These are phyloP conservation scores for Xylophagus ater DNA, from an alignment of 2,888 invertebrate genomes.

Conservation along the genomic window DNA sequence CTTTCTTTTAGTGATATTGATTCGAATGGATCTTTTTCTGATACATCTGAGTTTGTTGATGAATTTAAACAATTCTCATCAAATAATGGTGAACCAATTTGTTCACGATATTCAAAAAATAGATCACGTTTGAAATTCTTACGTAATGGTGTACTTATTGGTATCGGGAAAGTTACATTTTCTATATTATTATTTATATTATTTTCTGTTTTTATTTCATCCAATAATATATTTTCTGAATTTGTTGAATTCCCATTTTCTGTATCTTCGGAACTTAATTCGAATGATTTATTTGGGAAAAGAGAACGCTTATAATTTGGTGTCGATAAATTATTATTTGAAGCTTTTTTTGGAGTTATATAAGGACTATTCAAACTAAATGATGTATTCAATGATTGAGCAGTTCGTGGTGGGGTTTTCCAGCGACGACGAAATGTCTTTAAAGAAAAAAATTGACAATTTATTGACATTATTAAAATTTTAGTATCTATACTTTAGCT, in stretches of 20 bases:
- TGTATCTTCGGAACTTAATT: constrained; percentile 7
- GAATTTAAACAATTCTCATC: constrained; percentile 15
- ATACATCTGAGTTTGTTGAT: constrained; percentile 6
- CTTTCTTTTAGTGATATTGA: constrained; percentile 33
- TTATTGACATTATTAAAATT: not conserved
- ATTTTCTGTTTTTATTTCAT: not conserved
- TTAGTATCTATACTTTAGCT: constrained; percentile 41
- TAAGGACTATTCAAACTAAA: constrained; percentile 23
- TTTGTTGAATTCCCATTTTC: constrained; percentile 6
- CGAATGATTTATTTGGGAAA: constrained; percentile 13
- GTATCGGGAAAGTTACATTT: not conserved
- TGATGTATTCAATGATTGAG: constrained; percentile 20
- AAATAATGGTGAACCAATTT: constrained; percentile 20
- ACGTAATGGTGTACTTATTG: constrained; percentile 11
- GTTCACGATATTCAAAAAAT: constrained; percentile 27
- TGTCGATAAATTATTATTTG: constrained; percentile 10
- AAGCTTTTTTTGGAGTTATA: constrained; percentile 14
- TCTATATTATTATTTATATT: not conserved
- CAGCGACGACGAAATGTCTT: constrained; percentile 59
- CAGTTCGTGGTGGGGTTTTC: constrained; percentile 66
- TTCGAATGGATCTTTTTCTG: constrained; percentile 18
- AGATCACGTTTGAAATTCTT: constrained; percentile 22
- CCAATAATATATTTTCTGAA: not conserved
- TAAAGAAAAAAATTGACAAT: constrained; percentile 4
- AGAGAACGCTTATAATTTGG: constrained; percentile 2